Base-by-base conservation (phyloP, 1,140 invertebrate species). In the Drosophila truncata region DNA sequence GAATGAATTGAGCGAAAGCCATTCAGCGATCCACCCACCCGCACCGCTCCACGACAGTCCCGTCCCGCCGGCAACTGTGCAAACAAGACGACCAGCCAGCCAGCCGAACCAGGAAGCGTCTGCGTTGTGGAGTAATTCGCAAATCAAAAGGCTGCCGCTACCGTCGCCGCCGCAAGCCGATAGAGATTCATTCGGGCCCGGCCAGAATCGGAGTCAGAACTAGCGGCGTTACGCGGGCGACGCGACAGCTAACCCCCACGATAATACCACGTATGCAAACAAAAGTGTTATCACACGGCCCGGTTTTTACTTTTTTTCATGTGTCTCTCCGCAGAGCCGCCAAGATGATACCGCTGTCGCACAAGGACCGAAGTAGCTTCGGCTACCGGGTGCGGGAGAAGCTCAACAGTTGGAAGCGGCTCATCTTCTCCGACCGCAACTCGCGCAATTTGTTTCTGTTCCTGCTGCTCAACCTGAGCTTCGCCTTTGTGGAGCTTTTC, bases 391-490 rank as follows among this genome's bases (percentile, higher is more conserved):
- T 96, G 41, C 95, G 95, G 78, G 96, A 97, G 80, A 97, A 96
- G 86, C 79, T 97, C 1, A 93, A 95, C 74, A 95, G 95, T 74
- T 97, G 96, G 95, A 94, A 97, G n/a, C 94, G 98, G 76, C 93
- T 99, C 23, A 98, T 99, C 78, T 97, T 99, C 92, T 96, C 98
- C 3, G 98, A 99, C 93, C 95, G 95, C 91, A 98, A 97, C 93
- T 98, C 98, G 4, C 95, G 98, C 82, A 99, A 99, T 94, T 94
- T 99, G 72, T 98, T 99, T 93, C 93, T 98, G n/a, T 99, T 99
- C 92, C 94, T 99, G 1, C 70, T 99, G 46, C 94, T 99, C 10
- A 99, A 99, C 93, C 95, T 99, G 67, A 98, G 97, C 4, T 98
- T 99, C 94, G 98, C 98, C 4, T 99, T 99, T 94, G 97, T 99